Conservation (phyloP, 2,113 vertebrate species). For the Aptenodytes forsteri region DNA sequence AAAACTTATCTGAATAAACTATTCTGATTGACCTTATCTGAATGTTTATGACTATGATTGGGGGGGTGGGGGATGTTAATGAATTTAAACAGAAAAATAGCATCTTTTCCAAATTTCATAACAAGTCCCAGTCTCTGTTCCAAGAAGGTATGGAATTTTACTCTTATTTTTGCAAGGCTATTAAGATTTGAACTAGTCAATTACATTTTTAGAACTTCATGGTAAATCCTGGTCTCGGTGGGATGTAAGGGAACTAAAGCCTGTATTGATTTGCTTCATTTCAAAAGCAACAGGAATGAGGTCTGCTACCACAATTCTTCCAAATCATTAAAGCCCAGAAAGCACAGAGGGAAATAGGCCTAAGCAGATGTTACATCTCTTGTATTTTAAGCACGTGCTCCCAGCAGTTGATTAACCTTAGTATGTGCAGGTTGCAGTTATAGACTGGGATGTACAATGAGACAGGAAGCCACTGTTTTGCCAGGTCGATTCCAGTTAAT, state of each 20-base stretch:
- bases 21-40: background rate
- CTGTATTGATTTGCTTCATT: background rate
- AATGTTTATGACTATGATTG: background rate
- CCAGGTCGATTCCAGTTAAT: background rate
- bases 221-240: background rate
- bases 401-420: background rate
- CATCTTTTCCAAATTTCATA: background rate
- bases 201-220: background rate
- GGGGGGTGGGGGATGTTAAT: rapidly evolving
- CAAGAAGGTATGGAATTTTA: background rate
- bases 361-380: background rate
- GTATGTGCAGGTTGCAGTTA: background rate
- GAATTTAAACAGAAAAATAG: background rate
- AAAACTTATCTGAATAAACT: background rate
- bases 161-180: background rate
- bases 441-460: background rate
- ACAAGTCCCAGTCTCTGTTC: background rate
- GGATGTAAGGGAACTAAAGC: background rate
- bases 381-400: background rate
- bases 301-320: background rate
- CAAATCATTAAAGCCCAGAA: background rate
- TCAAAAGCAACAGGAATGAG: background rate
- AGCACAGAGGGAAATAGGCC: background rate
- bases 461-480: background rate
- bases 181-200: background rate